Base-by-base conservation (phyloP, 2,113 vertebrate species). In the Tautogolabrus adspersus region DNA sequence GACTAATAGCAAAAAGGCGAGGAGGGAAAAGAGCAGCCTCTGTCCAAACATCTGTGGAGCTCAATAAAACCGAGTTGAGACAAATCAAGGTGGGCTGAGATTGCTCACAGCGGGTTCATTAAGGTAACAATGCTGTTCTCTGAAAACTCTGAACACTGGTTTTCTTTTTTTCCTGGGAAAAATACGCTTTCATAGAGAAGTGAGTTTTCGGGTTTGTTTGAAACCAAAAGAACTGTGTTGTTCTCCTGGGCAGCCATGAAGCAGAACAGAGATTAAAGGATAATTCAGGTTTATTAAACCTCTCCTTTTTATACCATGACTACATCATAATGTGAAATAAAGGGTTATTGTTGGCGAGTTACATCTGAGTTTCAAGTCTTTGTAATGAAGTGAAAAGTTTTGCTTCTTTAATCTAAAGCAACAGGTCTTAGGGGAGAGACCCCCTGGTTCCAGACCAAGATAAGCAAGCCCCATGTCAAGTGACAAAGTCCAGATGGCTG, bases 21-120 rank as follows among this genome's bases (percentile, higher is more conserved):
- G 22, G 19, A 10, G 1, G 40, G 22, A 23, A 73, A 67, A 46
- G 60, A 70, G 66, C 37, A 15, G 56, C 38, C 23, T 54, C 57
- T 38, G 54, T 80, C 72, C 67, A 66, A 82, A 82, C 62, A 75
- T 80, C 66, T 70, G 51, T 15, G 23, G 19, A 72, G 57, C 61
- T 86, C 66, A 73, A 74, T 82, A 59, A 77, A 79, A 64, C 12
- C 58, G 12, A 30, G 6, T n/a, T 19, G 62, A 81, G 73, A 23
- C 49, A 55, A 67, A 75, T 78, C 54, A 66, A 44, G 64, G 40
- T 40, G 22, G 49, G 65, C 38, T 75, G 46, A 5, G 49, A 79
- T 37, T 49, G 54, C 69, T 81, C 80, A 62, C 77, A 59, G 74
- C 5, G 6, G 75, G 46, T 82, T 77, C 68, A 74, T 86, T 73